These are phyloP conservation scores for Drosophila littoralis DNA, from an alignment of 1,140 invertebrate species.

Conservation along the genomic window DNA sequence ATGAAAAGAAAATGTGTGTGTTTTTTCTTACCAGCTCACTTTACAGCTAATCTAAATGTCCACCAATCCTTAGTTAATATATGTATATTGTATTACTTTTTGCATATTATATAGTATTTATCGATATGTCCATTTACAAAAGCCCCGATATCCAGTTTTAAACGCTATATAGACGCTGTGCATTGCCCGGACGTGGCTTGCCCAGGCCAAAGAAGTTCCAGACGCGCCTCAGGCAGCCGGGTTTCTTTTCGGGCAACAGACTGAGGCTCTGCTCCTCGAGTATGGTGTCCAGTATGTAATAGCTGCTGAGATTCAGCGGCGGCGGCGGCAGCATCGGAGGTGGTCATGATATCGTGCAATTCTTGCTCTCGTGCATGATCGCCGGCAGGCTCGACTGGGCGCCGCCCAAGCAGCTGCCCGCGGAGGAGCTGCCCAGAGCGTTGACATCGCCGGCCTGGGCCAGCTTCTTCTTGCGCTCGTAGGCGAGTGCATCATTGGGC, in stretches of 20 bases:
- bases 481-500: slow-evolving; percentile 93
- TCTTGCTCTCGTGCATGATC: slow-evolving; percentile 75
- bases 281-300: slow-evolving; percentile 81
- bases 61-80: background rate
- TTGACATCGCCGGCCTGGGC: slow-evolving; percentile 72
- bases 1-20: background rate
- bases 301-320: slow-evolving; percentile 77
- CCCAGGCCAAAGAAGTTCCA: slow-evolving; percentile 77
- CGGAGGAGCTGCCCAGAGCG: background rate
- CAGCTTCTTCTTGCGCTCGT: slow-evolving; percentile 88
- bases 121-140: slow-evolving; percentile 75
- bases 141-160: slow-evolving; percentile 7
- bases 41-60: background rate
- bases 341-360: slow-evolving; percentile 83
- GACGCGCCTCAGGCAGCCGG: slow-evolving; percentile 72
- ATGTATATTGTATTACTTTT: background rate
- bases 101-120: slow-evolving; percentile 9
- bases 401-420: slow-evolving; percentile 10
- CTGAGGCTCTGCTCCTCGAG: slow-evolving; percentile 77
- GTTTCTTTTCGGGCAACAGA: slow-evolving; percentile 76
- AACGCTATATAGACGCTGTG: slow-evolving; percentile 58
- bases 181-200: slow-evolving; percentile 39
- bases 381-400: slow-evolving; percentile 43
- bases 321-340: slow-evolving; percentile 79
- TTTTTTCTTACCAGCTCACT: slow-evolving; percentile 13